Evolutionary conservation across 2,113 vertebrate genomes (phyloP).

Genomic region (Lonchura striata): DNA sequence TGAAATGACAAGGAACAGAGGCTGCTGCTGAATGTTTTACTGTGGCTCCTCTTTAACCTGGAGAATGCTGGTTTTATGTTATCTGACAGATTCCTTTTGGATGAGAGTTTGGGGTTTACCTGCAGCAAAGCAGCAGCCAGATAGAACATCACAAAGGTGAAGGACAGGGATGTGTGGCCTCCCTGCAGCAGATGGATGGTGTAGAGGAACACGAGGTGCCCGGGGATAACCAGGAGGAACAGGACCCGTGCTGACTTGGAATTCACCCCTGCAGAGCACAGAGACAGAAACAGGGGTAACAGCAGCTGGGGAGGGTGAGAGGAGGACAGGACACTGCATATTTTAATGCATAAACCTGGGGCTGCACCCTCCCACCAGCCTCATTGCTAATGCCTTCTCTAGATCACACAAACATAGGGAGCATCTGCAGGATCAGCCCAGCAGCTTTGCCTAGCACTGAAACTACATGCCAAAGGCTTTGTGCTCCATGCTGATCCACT

Average conservation of each 20-base stretch:
- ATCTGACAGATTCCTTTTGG: background rate
- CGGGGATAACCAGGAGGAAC: slow-evolving; percentile 87
- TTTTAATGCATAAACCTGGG: background rate
- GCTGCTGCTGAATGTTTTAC: background rate
- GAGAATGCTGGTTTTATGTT: background rate
- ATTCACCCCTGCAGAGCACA: slow-evolving; percentile 80
- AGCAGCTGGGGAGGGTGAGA: background rate
- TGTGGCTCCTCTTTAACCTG: background rate
- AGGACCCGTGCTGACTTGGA: slow-evolving; percentile 89
- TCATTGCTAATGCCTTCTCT: background rate
- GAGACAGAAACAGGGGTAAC: background rate
- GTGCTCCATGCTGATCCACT: background rate
- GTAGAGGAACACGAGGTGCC: slow-evolving; percentile 90
- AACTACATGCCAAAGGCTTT: background rate
- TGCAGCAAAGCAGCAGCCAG: slow-evolving; percentile 86
- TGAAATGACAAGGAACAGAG: background rate
- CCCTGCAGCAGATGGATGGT: slow-evolving; percentile 86
- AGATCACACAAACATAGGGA: background rate
- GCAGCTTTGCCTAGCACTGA: slow-evolving; percentile 25
- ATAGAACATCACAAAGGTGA: slow-evolving; percentile 83
- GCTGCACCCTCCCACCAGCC: background rate
- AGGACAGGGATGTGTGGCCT: slow-evolving; percentile 72
- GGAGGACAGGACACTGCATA: background rate
- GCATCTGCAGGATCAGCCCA: background rate
- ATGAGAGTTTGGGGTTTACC: slow-evolving; percentile 71